Percentiles rank a stretch among this genome's conserved stretches.
Evolutionary conservation across 2,113 vertebrate species (phyloP).

Genomic region (Dromas ardeola): DNA sequence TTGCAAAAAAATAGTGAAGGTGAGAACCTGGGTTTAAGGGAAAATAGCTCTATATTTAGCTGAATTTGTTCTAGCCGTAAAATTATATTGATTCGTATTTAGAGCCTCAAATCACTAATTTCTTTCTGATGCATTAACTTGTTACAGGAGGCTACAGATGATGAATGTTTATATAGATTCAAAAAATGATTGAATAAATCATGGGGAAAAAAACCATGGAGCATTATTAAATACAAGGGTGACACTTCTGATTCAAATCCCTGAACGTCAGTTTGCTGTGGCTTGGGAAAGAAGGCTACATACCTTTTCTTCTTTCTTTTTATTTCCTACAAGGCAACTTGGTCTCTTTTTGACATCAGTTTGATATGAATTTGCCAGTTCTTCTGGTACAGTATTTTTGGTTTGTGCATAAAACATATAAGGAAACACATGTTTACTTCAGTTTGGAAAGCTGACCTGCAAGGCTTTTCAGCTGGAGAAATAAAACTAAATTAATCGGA

Average conservation of each 20-base stretch:
- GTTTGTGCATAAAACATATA: not conserved
- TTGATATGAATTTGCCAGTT: not conserved
- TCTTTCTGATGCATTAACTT: not conserved
- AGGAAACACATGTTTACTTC: not conserved
- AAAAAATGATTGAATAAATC: not conserved
- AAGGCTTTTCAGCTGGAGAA: not conserved
- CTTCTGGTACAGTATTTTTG: not conserved
- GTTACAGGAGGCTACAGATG: not conserved
- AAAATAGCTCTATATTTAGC: not conserved
- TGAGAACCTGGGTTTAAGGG: not conserved
- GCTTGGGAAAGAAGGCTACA: not conserved
- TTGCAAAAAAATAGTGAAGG: not conserved
- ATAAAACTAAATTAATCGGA: not conserved
- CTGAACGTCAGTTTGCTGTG: not conserved
- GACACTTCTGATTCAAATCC: not conserved
- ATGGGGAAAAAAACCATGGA: not conserved
- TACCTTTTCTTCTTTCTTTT: not conserved
- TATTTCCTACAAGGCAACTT: not conserved
- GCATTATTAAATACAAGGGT: not conserved
- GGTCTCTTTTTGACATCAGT: not conserved
- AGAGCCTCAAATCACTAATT: not conserved
- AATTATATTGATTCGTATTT: not conserved
- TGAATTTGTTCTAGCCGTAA: not conserved
- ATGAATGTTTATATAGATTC: not conserved
- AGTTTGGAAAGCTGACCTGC: not conserved